These are phyloP conservation scores for Porites evermanni DNA, from an alignment of 92 coral and sea anemone species.

Conservation along the genomic window DNA sequence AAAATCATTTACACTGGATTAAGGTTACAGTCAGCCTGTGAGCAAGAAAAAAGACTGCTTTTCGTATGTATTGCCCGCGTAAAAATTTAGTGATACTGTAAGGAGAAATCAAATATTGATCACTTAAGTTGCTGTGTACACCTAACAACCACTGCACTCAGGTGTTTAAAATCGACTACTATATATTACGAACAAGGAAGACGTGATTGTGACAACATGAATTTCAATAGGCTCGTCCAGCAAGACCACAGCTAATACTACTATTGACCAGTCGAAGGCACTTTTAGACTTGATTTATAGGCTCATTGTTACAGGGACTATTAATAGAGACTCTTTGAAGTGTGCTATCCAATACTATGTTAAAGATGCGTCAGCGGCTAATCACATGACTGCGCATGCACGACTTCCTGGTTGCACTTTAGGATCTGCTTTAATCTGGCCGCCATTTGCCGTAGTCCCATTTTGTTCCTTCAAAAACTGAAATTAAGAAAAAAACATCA, in stretches of 20 bases:
- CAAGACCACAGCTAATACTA: conserved; percentile 18
- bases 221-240: conserved; percentile 22
- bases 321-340: background rate
- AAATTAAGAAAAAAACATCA: conserved; percentile 6
- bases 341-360: background rate
- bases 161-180: background rate
- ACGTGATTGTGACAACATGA: background rate
- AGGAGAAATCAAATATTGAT: background rate
- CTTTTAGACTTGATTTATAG: background rate
- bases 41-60: too few relatives aligned
- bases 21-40: too few relatives aligned
- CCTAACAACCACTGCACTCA: background rate
- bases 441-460: conserved; percentile 86
- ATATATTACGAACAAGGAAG: background rate
- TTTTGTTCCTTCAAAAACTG: conserved; percentile 92
- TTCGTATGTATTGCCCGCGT: background rate
- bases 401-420: conserved; percentile 91
- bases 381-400: conserved; percentile 94
- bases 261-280: conserved; percentile 4
- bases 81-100: background rate
- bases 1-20: too few relatives aligned
- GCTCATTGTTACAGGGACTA: background rate
- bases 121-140: background rate
- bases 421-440: conserved; percentile 84
- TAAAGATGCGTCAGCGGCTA: conserved; percentile 11